Conservation (phyloP, 2,113 vertebrate species). For the Dicrurus megarhynchus region DNA sequence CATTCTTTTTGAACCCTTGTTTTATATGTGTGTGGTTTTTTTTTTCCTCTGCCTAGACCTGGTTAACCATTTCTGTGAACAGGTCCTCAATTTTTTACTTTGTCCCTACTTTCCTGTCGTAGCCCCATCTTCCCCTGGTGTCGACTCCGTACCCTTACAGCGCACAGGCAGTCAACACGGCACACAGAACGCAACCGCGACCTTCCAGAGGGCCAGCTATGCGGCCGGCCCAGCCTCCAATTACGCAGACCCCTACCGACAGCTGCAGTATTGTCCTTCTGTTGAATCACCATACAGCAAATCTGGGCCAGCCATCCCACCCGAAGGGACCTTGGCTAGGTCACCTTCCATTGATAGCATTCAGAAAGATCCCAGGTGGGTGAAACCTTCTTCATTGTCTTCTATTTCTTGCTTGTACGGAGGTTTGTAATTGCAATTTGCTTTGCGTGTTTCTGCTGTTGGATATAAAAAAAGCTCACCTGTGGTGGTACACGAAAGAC, state of each 20-base stretch:
- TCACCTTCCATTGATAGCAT: constrained; percentile 99
- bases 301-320: constrained; percentile 94
- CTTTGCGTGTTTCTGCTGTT: background rate
- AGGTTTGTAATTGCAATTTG: background rate
- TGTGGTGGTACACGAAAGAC: background rate
- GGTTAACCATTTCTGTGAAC: constrained; percentile 89
- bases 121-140: constrained; percentile 99
- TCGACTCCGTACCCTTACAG: constrained; percentile 99
- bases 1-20: constrained; percentile 74
- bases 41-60: constrained; percentile 84
- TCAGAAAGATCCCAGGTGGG: constrained; percentile 99
- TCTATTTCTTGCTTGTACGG: background rate
- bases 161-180: constrained; percentile 91
- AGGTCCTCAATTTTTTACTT: constrained; percentile 97
- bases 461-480: background rate
- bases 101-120: constrained; percentile 97
- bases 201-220: constrained; percentile 94
- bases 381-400: constrained; percentile 47
- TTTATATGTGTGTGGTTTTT: constrained; percentile 62
- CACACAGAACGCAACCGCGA: constrained; percentile 83
- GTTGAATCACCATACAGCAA: constrained; percentile 99
- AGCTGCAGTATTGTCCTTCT: constrained; percentile 97
- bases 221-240: constrained; percentile 86
- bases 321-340: constrained; percentile 93
- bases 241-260: constrained; percentile 95